Base-by-base conservation (phyloP, 2,113 vertebrate genomes). In the Leucopsar rothschildi region DNA sequence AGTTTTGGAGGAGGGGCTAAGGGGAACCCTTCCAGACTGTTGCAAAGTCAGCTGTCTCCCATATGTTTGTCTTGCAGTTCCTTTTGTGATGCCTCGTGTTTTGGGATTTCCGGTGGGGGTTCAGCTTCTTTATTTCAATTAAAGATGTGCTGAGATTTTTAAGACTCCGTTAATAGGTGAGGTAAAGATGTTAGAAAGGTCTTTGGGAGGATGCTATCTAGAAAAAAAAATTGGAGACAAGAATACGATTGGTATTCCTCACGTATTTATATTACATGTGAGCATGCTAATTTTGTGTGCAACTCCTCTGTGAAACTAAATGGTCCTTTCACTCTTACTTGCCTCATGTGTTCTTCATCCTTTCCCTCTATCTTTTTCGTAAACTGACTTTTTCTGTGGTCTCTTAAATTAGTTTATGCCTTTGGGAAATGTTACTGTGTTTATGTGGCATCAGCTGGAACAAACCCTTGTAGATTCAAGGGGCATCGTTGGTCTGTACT, bases 21-120 rank as follows among this genome's bases (percentile, higher is more conserved):
- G 9, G 5, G 28, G 5, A 71, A 39, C 24, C 12, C 16, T 86
- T 78, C 16, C 15, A 82, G 19, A 25, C 9, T 40, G 6, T 60
- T 47, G 13, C 27, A 24, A 18, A 25, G 21, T 86, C 16, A 33
- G 52, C 3, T 3, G 0, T 61, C 19, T 80, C 19, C 21, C 15
- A 33, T 28, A 4, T 0, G 7, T 86, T 35, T 59, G 11, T 59
- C 15, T 33, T 70, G 35, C 3, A 59, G 6, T 8, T 63, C 14
- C 16, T 71, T 82, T 66, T 53, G 8, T 0, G 2, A 19, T 35
- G 18, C 19, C 2, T 1, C 15, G 4, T 12, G 1, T 16, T 81
- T 73, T 44, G 50, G 29, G 25, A 45, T 75, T 57, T 83, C 60
- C 39, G 45, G 0, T 19, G 15, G 6, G 8, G 5, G 5, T 40